phyloP scores from a whole-genome alignment of 2,797 vertebrate species.

The Poeciliopsis paucimaculata region DNA sequence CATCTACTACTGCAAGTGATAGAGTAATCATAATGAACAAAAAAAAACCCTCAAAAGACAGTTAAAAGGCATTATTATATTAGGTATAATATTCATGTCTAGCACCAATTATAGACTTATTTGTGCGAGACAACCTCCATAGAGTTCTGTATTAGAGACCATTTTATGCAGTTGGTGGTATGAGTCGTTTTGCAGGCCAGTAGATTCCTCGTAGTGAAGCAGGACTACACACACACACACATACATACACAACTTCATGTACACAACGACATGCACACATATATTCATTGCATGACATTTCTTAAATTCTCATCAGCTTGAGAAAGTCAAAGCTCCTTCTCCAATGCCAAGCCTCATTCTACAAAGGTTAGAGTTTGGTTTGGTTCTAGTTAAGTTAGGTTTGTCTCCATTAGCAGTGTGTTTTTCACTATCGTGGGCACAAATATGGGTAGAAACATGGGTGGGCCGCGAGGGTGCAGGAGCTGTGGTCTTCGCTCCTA shows the following conservation, averaged over 20 bases:
- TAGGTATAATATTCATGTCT: too few species aligned
- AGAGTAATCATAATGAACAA: neutral
- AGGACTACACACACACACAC: neutral
- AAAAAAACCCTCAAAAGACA: neutral
- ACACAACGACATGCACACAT: neutral
- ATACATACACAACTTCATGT: neutral
- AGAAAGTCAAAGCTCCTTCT: neutral
- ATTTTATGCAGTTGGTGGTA: neutral
- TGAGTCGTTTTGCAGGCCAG: neutral
- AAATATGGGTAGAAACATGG: neutral
- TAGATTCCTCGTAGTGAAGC: neutral
- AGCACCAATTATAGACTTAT: neutral
- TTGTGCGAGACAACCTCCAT: neutral
- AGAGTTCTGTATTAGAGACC: neutral
- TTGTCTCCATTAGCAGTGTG: neutral
- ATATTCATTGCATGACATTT: neutral
- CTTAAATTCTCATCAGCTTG: neutral
- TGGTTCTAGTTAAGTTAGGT: neutral
- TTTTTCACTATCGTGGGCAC: neutral
- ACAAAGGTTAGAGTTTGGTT: neutral
- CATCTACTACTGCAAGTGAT: neutral
- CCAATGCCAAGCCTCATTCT: neutral
- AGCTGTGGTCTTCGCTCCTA: neutral
- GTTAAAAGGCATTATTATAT: neutral
- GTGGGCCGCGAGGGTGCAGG: neutral